Base-by-base conservation (phyloP, 1,140 invertebrate species). In the Drosophila watanabei region DNA sequence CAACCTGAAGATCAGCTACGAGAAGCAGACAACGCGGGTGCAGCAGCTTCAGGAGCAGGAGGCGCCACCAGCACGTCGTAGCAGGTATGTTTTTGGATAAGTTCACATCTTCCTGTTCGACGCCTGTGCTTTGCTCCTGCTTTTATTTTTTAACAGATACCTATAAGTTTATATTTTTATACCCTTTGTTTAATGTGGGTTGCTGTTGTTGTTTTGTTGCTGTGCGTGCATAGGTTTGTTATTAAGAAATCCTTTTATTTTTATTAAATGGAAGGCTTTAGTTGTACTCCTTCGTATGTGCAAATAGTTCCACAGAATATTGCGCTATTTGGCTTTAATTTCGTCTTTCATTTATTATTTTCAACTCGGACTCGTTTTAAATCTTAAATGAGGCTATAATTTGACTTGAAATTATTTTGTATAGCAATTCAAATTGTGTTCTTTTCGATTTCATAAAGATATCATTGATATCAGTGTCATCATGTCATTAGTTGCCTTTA, bases 1-100 rank as follows among this genome's bases (percentile, higher is more conserved):
- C 8, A 93, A 93, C 51, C 69, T 94, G 56, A 94, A 94, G 84
- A 94, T 94, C 16, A 94, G 93, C 49, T 94, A 92, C 69, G 94
- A 94, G 75, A 94, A 94, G 78, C 94, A 94, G 79, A 89, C 84
- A 9, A 91, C 81, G 28, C 77, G 90, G 14, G 89, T 92, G 66
- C 75, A 79, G 49, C 92, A 91, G 79, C 71, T 80, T 58, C 94
- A 84, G 62, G 93, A 94, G 54, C 94, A 84, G 64, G 93, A 94
- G 66, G 81, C 93, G 61, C 79, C 90, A n/a, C 92, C 93, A 35
- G 91, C 83, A 9, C 92, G 94, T 52, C 79, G 93, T 45, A 93
- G 92, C 75, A 93, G 94, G 94, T 94, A 87, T 58, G 45, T 39
- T 13, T 54, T 11, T 11, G 20, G 3, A n/a, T 51, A 32, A 24